A percentile compares a stretch with the other conserved stretches of the same genome.
phyloP scores from a whole-genome alignment of 2,797 vertebrate genomes.

The Cyprinella venusta region DNA sequence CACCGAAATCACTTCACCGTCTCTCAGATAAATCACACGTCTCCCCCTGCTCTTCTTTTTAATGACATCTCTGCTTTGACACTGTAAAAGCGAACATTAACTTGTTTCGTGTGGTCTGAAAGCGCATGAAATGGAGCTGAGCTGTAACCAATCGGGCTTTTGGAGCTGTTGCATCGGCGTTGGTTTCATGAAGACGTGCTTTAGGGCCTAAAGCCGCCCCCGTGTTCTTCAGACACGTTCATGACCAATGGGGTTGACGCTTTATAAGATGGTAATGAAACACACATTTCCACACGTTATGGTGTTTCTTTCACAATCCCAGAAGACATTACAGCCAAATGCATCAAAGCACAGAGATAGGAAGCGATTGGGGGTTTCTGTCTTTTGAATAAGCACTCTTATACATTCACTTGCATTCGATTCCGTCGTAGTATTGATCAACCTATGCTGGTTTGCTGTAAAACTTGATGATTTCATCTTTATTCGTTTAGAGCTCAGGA shows the following conservation, averaged over 20 bases:
- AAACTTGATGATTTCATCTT: slow-evolving; percentile 3
- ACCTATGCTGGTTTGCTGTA: slow-evolving; percentile 20
- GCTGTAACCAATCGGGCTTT: slow-evolving; percentile 52
- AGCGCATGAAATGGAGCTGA: slow-evolving; percentile 51
- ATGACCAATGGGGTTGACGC: slow-evolving; percentile 44
- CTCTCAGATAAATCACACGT: slow-evolving; percentile 30
- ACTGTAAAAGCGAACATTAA: slow-evolving; percentile 39
- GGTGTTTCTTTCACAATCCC: slow-evolving; percentile 7
- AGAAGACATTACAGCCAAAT: slow-evolving; percentile 14
- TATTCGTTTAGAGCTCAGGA: slow-evolving; percentile 5
- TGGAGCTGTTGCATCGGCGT: slow-evolving; percentile 32
- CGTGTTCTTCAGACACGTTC: slow-evolving; percentile 17
- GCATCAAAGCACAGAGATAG: slow-evolving; percentile 7
- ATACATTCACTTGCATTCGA: background rate
- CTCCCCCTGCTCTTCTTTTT: slow-evolving; percentile 26
- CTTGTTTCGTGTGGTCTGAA: slow-evolving; percentile 45
- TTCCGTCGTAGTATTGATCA: slow-evolving; percentile 52
- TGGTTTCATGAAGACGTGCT: slow-evolving; percentile 28
- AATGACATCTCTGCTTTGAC: slow-evolving; percentile 20
- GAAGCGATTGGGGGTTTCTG: background rate
- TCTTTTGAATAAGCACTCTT: background rate
- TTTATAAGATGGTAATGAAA: slow-evolving; percentile 36
- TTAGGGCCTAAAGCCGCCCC: slow-evolving; percentile 25
- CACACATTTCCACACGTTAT: slow-evolving; percentile 44
- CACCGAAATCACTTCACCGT: slow-evolving; percentile 31